These are phyloP conservation scores for Parnassius glacialis DNA, from an alignment of 2,888 invertebrate genomes.

Conservation along the genomic window DNA sequence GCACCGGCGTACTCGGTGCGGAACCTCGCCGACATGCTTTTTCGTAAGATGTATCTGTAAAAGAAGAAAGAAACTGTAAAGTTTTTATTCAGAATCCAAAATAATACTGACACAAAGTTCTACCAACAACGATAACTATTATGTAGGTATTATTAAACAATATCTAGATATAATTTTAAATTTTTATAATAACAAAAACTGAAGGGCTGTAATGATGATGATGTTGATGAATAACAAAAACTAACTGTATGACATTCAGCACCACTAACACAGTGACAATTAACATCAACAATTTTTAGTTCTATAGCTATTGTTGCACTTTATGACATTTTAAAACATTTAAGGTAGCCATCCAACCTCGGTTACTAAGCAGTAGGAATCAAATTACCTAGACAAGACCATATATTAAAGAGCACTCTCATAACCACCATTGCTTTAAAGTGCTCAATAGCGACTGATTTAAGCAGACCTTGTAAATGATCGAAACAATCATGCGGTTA, in stretches of 20 bases:
- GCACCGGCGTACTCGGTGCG: conserved; percentile 91
- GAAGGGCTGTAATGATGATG: no score
- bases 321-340: not conserved
- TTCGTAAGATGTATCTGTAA: conserved; percentile 94
- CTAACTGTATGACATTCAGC: not conserved
- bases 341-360: conserved; percentile 2
- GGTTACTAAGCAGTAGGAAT: not conserved
- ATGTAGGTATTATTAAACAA: no score
- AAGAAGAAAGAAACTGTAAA: conserved; percentile 34
- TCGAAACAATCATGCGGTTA: conserved; percentile 43
- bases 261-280: not conserved
- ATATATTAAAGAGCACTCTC: conserved; percentile 44
- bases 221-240: not conserved
- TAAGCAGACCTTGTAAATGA: conserved; percentile 43
- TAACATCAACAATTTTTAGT: not conserved
- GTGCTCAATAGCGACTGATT: conserved; percentile 59
- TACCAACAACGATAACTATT: no score
- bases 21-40: conserved; percentile 92
- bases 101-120: no score
- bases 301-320: not conserved
- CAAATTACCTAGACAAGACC: conserved; percentile 44
- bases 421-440: conserved; percentile 36
- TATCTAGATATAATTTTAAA: no score
- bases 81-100: no score
- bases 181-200: not conserved